A percentile compares a stretch with the other conserved stretches of the same genome.
Conservation (phyloP, 2,113 vertebrate genomes). For the Sinocyclocheilus anophthalmus region DNA sequence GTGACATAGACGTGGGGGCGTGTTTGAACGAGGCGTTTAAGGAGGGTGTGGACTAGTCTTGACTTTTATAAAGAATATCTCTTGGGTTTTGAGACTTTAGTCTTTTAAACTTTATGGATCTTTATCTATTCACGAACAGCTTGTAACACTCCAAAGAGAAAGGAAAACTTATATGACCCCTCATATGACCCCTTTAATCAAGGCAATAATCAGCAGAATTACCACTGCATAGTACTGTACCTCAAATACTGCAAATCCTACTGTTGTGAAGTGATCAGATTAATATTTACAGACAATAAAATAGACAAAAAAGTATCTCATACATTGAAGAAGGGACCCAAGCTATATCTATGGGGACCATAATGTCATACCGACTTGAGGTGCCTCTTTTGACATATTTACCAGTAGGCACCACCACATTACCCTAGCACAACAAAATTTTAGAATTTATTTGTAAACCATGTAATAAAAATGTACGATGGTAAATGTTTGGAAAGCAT, state of each 20-base stretch:
- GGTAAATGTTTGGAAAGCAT: not conserved
- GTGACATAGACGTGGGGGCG: too few species aligned
- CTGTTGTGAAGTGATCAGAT: not conserved
- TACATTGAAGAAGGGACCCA: not conserved
- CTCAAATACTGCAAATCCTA: not conserved
- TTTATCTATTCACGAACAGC: too few species aligned
- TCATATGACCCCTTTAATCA: not conserved
- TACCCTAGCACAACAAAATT: not conserved
- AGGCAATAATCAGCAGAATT: not conserved
- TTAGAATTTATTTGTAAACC: not conserved
- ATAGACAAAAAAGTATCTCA: not conserved
- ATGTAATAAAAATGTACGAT: not conserved
- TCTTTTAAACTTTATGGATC: too few species aligned
- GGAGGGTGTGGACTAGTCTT: too few species aligned
- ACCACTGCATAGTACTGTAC: not conserved
- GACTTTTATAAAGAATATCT: too few species aligned
- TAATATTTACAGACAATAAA: not conserved
- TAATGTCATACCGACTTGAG: not conserved
- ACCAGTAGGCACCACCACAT: not conserved
- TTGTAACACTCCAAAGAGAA: too few species aligned
- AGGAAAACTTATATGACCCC: too few species aligned
- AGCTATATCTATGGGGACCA: not conserved
- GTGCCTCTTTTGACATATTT: not conserved
- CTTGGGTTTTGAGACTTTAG: too few species aligned
- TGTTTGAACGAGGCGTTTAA: too few species aligned